Evolutionary conservation across 2,113 vertebrate species (phyloP).

Genomic region (Tragelaphus imberbis): DNA sequence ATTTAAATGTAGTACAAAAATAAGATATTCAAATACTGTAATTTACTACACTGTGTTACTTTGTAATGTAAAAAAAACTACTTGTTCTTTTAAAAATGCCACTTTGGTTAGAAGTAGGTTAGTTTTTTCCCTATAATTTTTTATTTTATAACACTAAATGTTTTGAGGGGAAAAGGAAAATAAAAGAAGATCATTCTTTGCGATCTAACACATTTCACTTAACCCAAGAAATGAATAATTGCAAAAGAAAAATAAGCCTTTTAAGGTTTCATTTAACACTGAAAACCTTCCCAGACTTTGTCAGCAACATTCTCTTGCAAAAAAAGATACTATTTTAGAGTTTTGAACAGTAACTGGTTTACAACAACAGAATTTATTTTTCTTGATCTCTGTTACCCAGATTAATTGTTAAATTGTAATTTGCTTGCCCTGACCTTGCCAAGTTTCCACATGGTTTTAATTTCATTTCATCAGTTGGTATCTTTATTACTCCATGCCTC

Average conservation of each 20-base stretch:
- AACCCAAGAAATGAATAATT: constrained; percentile 36
- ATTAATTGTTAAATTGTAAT: constrained; percentile 67
- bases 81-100: background rate
- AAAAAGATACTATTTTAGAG: constrained; percentile 35
- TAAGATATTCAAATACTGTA: constrained; percentile 33
- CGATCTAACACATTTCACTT: background rate
- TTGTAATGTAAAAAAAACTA: constrained; percentile 1
- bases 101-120: background rate
- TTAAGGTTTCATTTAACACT: constrained; percentile 39
- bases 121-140: background rate
- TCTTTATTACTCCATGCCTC: constrained; percentile 40
- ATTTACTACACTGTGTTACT: constrained; percentile 9
- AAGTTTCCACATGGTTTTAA: constrained; percentile 66
- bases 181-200: constrained; percentile 15
- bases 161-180: background rate
- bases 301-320: background rate
- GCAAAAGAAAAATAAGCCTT: constrained; percentile 16
- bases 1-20: constrained; percentile 42
- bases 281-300: constrained; percentile 42
- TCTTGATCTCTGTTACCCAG: constrained; percentile 40
- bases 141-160: background rate
- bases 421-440: constrained; percentile 37
- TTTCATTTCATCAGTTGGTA: constrained; percentile 44
- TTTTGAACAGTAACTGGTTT: constrained; percentile 15
- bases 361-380: constrained; percentile 38